These are phyloP conservation scores for Bombycilla garrulus DNA, from an alignment of 2,113 vertebrate genomes.

Conservation along the genomic window DNA sequence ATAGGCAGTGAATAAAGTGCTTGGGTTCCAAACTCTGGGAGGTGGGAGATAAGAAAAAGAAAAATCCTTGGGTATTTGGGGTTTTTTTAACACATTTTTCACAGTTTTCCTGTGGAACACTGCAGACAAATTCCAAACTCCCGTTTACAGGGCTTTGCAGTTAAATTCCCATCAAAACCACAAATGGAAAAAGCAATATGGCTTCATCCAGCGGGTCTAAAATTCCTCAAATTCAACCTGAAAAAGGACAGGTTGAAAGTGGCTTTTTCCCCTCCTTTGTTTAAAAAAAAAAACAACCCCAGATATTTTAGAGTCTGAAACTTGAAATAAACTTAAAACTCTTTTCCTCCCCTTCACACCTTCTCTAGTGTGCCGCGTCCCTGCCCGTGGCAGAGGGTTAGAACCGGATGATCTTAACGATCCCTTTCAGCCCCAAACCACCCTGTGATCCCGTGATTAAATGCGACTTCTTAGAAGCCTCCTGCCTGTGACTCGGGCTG, in stretches of 20 bases:
- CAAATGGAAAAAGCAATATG: conserved; percentile 1
- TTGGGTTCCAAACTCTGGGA: background rate
- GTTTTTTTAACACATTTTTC: rapidly evolving
- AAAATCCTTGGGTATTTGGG: background rate
- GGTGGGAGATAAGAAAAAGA: background rate
- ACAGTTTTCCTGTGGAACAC: background rate
- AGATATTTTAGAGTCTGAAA: background rate
- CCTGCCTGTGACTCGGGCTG: background rate
- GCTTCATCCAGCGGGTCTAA: background rate
- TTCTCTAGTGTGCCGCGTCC: background rate
- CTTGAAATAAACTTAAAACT: background rate
- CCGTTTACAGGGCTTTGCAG: background rate
- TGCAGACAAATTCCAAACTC: background rate
- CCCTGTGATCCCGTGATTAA: background rate
- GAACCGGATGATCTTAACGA: background rate
- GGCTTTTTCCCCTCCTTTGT: rapidly evolving
- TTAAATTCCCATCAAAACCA: conserved; percentile 18
- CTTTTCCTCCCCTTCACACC: background rate
- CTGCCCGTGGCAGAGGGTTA: background rate
- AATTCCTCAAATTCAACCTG: background rate
- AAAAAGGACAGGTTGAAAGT: background rate
- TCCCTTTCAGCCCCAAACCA: background rate
- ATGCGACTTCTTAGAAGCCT: background rate
- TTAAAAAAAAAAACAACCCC: background rate
- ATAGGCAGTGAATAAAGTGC: background rate